Evolutionary conservation across 2,888 invertebrate genomes (phyloP).

Genomic region (Dicranocentrus wangi): DNA sequence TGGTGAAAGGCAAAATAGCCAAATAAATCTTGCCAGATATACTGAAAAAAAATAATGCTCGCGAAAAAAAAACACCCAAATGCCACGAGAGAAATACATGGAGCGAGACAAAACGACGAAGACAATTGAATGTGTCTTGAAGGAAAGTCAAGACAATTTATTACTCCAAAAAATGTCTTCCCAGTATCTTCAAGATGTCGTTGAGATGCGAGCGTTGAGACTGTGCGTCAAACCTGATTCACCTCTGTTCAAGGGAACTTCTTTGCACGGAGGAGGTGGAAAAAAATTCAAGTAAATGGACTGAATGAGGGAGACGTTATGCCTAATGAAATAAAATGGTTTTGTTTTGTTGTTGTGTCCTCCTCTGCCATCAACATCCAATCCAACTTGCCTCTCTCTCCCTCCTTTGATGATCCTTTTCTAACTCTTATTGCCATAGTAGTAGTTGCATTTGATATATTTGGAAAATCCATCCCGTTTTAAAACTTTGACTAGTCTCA

Average conservation of each 20-base stretch:
- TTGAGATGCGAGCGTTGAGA: too few relatives aligned
- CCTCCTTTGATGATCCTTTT: neutral
- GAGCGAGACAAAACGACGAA: conserved; percentile 29
- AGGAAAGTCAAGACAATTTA: conserved; percentile 51
- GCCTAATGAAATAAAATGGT: conserved; percentile 48
- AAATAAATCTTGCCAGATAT: conserved; percentile 52
- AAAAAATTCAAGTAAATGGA: neutral
- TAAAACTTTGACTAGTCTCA: too few relatives aligned
- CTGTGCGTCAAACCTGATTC: conserved; percentile 40
- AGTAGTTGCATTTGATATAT: too few relatives aligned
- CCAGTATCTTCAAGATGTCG: conserved; percentile 26
- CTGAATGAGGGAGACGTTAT: conserved; percentile 32
- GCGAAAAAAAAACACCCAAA: conserved; percentile 37
- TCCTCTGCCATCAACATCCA: neutral
- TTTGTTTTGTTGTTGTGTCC: conserved; percentile 25
- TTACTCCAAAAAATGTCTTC: conserved; percentile 42
- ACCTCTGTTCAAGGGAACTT: conserved; percentile 11
- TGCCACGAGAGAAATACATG: neutral
- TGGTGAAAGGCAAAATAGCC: conserved; percentile 60
- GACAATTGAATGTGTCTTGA: conserved; percentile 56
- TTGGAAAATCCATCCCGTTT: too few relatives aligned
- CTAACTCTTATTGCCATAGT: neutral
- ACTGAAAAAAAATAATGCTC: conserved; percentile 36
- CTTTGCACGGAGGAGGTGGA: conserved; percentile 8
- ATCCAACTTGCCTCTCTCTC: neutral